phyloP scores from a whole-genome alignment of 2,113 vertebrate genomes.

The Ctenodactylus gundi region DNA sequence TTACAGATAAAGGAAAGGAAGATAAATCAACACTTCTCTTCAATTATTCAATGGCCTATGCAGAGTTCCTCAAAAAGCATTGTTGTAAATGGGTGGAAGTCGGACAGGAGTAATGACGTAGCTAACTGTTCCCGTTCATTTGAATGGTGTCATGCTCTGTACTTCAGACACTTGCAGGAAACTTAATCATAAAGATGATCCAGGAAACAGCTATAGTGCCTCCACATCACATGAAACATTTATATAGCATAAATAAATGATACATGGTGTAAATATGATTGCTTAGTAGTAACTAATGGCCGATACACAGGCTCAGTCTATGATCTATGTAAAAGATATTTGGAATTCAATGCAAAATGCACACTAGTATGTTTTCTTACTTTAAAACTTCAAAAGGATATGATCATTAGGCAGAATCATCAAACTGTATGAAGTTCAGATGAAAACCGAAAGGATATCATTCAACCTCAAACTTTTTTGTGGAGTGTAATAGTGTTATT shows the following conservation, averaged over 20 bases:
- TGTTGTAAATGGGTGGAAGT: slow-evolving; percentile 70
- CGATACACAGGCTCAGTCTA: slow-evolving; percentile 54
- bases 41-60: slow-evolving; percentile 77
- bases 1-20: slow-evolving; percentile 60
- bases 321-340: slow-evolving; percentile 72
- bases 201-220: slow-evolving; percentile 72
- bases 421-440: not conserved
- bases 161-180: slow-evolving; percentile 53
- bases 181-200: slow-evolving; percentile 84
- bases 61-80: slow-evolving; percentile 69
- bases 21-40: slow-evolving; percentile 75
- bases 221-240: slow-evolving; percentile 84
- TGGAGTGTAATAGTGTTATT: not conserved
- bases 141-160: slow-evolving; percentile 57
- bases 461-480: slow-evolving; percentile 36
- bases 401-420: slow-evolving; percentile 51
- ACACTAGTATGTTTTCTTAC: slow-evolving; percentile 56
- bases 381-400: slow-evolving; percentile 52
- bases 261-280: slow-evolving; percentile 70
- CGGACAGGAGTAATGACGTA: slow-evolving; percentile 49
- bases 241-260: slow-evolving; percentile 87
- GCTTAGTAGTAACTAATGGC: slow-evolving; percentile 79
- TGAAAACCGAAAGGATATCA: not conserved
- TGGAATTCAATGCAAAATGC: slow-evolving; percentile 58
- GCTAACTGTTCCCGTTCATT: slow-evolving; percentile 55